These are phyloP conservation scores for Stichopus horrens DNA, from an alignment of 53 echinoderm and acorn worm genomes.

Conservation along the genomic window DNA sequence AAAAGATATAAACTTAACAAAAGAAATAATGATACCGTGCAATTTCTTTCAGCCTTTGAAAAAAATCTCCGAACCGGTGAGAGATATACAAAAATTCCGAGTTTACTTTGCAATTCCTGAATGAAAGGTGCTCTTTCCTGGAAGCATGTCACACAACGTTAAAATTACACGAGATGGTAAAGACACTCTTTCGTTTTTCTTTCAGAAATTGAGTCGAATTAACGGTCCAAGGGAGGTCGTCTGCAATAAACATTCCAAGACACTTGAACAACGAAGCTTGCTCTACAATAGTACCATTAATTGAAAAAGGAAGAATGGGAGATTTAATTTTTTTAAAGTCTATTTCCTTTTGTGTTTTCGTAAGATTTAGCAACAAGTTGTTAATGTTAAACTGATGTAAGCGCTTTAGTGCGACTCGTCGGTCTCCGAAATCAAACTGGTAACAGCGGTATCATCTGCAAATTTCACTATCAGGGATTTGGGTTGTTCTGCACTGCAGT, in stretches of 20 bases:
- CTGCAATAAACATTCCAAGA: neutral
- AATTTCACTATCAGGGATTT: conserved; percentile 24
- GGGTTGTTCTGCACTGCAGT: neutral
- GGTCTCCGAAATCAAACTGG: neutral
- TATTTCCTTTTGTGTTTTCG: neutral
- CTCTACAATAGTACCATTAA: neutral
- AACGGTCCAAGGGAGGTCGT: neutral
- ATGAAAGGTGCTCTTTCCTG: no score
- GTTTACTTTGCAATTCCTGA: no score
- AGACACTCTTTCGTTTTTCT: neutral
- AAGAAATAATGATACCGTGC: no score
- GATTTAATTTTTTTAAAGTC: conserved; percentile 12
- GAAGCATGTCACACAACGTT: neutral
- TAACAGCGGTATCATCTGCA: conserved; percentile 26
- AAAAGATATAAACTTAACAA: no score
- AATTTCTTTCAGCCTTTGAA: no score
- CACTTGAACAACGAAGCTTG: neutral
- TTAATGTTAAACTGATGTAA: neutral
- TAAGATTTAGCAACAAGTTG: neutral
- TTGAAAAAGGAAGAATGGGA: neutral
- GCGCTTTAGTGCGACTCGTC: neutral
- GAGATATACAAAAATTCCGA: no score
- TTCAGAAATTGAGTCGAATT: neutral
- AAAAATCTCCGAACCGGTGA: no score
- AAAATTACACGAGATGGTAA: neutral